Evolutionary conservation across 2,113 vertebrate species (phyloP).

Genomic region (Toxotes chatareus): DNA sequence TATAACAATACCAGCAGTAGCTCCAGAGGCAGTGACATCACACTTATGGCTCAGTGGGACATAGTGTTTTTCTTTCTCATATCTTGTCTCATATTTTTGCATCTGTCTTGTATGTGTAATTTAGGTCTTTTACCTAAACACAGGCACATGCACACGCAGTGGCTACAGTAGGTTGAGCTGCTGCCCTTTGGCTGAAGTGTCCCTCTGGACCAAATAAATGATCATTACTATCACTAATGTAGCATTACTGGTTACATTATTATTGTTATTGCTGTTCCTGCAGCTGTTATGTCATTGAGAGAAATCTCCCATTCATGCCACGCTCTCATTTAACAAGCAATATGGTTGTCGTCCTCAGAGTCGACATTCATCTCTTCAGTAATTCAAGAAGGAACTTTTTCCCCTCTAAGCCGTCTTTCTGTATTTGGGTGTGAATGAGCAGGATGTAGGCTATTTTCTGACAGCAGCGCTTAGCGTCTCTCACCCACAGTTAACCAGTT

Average conservation of each 20-base stretch:
- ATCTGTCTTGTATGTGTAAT: background rate
- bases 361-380: background rate
- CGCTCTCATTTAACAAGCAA: background rate
- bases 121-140: background rate
- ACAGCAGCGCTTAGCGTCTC: background rate
- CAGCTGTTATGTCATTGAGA: background rate
- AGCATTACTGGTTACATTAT: background rate
- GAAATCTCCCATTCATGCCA: background rate
- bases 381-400: background rate
- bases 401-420: background rate
- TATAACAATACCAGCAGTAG: slow-evolving; percentile 7
- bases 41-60: slow-evolving; percentile 16
- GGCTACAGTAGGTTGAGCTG: background rate
- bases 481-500: background rate
- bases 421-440: background rate
- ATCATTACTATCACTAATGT: background rate
- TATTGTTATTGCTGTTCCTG: background rate
- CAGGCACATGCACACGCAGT: background rate
- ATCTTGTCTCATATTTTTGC: background rate
- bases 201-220: background rate
- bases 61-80: background rate
- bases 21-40: background rate
- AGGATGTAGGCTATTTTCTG: background rate
- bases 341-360: background rate
- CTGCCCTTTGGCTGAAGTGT: background rate